Base-by-base conservation (phyloP, 2,113 vertebrate species). In the Ornithorhynchus anatinus region DNA sequence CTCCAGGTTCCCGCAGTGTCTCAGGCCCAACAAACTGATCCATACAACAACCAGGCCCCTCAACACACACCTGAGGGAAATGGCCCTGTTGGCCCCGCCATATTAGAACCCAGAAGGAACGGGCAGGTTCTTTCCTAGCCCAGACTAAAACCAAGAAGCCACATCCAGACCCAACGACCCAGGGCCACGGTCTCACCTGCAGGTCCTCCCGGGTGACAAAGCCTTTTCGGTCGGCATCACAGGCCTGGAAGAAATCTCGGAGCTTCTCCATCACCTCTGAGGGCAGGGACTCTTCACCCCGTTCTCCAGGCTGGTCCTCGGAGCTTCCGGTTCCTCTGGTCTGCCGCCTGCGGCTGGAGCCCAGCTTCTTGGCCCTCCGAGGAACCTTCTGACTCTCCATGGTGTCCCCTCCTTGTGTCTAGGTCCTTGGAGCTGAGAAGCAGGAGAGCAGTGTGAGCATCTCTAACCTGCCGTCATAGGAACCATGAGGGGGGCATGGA, bases 311-410 rank as follows among this genome's bases (percentile, higher is more conserved):
- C 22, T 1, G 52, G 0, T 54, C 57, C 5, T 64, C 23, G 17
- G 50, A 69, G 0, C 74, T 22, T 0, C 33, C 52, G 1, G 36
- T 5, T 2, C 59, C 79, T 0, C 38, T 76, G 3, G 68, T 57
- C 88, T 91, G 91, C 42, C 22, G 54, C 19, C 90, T 64, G 25
- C 88, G 89, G 62, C 90, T 94, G 62, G 94, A 95, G 39, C 93
- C 95, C 75, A 96, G 14, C 48, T 88, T 95, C 69, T 91, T 88
- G 59, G 73, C 69, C 76, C 90, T 96, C 65, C 86, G 25, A 27
- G 74, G 17, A 39, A 20, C 32, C 66, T 0, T 38, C 59, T 75
- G 91, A 69, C 75, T 58, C 67, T 87, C 83, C 82, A 92, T 89
- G 20, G 84, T 62, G 45, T 72, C 89, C 91, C 47, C 59, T 48